These are phyloP conservation scores for Chascanopsetta lugubris DNA, from an alignment of 2,113 vertebrate species.

Conservation along the genomic window DNA sequence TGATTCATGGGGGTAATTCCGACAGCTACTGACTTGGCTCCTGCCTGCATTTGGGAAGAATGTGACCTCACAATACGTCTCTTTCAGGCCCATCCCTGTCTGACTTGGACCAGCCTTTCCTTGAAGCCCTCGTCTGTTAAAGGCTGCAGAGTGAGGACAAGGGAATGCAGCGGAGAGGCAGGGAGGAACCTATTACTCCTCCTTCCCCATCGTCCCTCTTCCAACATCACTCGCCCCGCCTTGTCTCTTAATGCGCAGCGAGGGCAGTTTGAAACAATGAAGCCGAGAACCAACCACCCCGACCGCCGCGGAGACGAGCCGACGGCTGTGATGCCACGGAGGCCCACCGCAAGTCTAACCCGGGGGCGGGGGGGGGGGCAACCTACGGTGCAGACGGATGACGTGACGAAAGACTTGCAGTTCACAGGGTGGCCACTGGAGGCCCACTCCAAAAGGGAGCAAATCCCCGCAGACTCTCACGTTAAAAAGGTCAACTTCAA, in stretches of 20 bases:
- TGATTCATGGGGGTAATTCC: slow-evolving; percentile 83
- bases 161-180: slow-evolving; percentile 63
- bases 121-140: slow-evolving; percentile 79
- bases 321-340: slow-evolving; percentile 56
- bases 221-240: slow-evolving; percentile 33
- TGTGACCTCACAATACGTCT: slow-evolving; percentile 84
- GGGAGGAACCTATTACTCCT: slow-evolving; percentile 38
- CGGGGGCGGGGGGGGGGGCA: no score
- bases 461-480: no score
- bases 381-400: no score
- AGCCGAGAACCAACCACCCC: slow-evolving; percentile 58
- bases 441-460: no score
- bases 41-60: slow-evolving; percentile 81
- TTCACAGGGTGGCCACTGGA: no score
- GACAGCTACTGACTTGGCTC: slow-evolving; percentile 83
- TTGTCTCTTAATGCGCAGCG: slow-evolving; percentile 51
- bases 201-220: slow-evolving; percentile 43
- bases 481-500: no score
- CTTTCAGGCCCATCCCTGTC: slow-evolving; percentile 82
- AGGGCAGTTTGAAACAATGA: slow-evolving; percentile 60
- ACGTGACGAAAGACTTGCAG: no score
- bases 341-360: slow-evolving; percentile 33
- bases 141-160: slow-evolving; percentile 61
- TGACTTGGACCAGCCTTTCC: slow-evolving; percentile 72
- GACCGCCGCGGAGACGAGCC: slow-evolving; percentile 63